These are phyloP conservation scores for Tenthredo distinguenda DNA, from an alignment of 2,888 invertebrate genomes.

Conservation along the genomic window DNA sequence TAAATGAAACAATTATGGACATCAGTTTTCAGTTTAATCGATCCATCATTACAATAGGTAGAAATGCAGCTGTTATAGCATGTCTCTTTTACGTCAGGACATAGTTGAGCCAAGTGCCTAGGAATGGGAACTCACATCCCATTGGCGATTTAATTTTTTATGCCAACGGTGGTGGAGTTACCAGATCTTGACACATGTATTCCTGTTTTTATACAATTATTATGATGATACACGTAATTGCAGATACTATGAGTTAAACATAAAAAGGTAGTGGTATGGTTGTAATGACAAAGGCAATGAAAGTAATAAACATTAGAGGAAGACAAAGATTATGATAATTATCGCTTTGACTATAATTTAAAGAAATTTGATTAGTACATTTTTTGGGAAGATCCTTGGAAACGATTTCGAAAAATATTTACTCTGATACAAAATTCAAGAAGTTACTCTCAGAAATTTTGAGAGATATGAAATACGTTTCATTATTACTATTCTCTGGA, in stretches of 20 bases:
- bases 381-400: background rate
- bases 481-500: background rate
- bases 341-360: background rate
- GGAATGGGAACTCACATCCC: conserved; percentile 89
- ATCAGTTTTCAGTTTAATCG: background rate
- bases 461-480: background rate
- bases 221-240: background rate
- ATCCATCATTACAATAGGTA: background rate
- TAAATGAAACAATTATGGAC: background rate
- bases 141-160: conserved; percentile 82
- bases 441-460: background rate
- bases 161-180: conserved; percentile 94
- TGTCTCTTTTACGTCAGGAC: background rate
- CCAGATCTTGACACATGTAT: conserved; percentile 81
- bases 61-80: background rate
- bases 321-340: background rate
- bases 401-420: background rate
- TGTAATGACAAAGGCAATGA: background rate
- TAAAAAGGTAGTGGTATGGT: background rate
- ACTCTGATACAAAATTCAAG: background rate
- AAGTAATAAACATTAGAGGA: background rate
- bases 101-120: conserved; percentile 78
- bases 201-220: background rate
- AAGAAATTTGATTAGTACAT: background rate
- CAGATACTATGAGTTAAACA: background rate